These are phyloP conservation scores for Gerris buenoi DNA, from an alignment of 1,140 invertebrate species.

Conservation along the genomic window DNA sequence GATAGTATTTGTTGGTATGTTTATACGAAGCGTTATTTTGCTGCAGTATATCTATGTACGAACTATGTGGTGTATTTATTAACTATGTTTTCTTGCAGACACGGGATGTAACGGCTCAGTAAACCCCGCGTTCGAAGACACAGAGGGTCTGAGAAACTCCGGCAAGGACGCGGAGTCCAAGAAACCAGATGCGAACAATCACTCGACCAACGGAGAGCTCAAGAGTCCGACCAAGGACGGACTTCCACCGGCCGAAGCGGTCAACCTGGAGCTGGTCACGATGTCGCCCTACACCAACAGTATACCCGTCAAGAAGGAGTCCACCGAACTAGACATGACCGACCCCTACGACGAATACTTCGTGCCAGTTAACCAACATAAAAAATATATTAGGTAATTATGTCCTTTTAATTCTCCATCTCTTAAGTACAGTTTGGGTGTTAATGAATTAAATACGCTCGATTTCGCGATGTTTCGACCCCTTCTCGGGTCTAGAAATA, in stretches of 20 bases:
- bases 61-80: too few relatives aligned
- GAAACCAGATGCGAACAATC: neutral
- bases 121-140: constrained; percentile 13
- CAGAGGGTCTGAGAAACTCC: constrained; percentile 6
- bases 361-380: constrained; percentile 66
- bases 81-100: too few relatives aligned
- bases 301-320: constrained; percentile 40
- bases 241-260: constrained; percentile 42
- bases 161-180: neutral
- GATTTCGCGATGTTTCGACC: too few relatives aligned
- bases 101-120: constrained; percentile 13
- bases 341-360: constrained; percentile 69
- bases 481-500: too few relatives aligned
- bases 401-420: too few relatives aligned
- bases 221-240: neutral
- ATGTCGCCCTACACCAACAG: constrained; percentile 42
- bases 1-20: too few relatives aligned
- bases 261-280: constrained; percentile 63
- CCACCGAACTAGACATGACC: constrained; percentile 47
- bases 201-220: neutral
- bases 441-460: too few relatives aligned
- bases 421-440: too few relatives aligned
- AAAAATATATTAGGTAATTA: constrained; percentile 72
- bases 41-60: too few relatives aligned
- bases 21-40: too few relatives aligned